A percentile compares a stretch with the other conserved stretches of the same genome.
phyloP scores from a whole-genome alignment of 1,140 invertebrate species.

The Metopolophium dirhodum region DNA sequence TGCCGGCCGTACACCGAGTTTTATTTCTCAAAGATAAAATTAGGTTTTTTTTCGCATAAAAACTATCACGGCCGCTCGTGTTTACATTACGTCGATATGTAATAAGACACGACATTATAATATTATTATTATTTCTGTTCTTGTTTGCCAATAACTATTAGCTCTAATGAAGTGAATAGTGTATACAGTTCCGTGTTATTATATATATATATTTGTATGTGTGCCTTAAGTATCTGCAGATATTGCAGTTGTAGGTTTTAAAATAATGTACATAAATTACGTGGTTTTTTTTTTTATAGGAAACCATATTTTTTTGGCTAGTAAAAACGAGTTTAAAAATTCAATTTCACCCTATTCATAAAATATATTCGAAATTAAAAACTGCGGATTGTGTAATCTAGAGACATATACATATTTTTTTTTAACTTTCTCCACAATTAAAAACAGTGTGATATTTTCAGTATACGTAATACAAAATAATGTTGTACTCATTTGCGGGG shows the following conservation, averaged over 20 bases:
- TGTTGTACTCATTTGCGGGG: neutral
- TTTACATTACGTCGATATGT: conserved; percentile 3
- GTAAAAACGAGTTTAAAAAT: neutral
- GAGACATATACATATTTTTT: neutral
- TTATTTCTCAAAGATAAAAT: conserved; percentile 20
- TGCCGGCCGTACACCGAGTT: neutral
- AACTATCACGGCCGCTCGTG: neutral
- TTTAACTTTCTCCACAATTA: neutral
- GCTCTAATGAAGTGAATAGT: neutral
- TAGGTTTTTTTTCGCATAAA: conserved; percentile 12
- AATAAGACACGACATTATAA: conserved; percentile 15
- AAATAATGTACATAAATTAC: conserved; percentile 5
- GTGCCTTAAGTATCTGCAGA: neutral
- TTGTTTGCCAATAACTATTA: conserved; percentile 17
- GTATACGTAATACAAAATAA: neutral
- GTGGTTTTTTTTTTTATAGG: neutral
- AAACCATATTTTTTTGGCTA: neutral
- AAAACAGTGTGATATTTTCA: neutral
- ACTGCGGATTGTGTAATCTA: neutral
- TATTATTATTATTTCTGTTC: neutral
- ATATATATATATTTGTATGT: neutral
- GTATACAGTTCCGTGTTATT: neutral
- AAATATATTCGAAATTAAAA: neutral
- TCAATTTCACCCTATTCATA: neutral
- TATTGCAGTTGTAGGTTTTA: neutral